Evolutionary conservation across 2,113 vertebrate species (phyloP), one percentile per base, ranked within the genome.

Genomic region (Girardinichthys multiradiatus): DNA sequence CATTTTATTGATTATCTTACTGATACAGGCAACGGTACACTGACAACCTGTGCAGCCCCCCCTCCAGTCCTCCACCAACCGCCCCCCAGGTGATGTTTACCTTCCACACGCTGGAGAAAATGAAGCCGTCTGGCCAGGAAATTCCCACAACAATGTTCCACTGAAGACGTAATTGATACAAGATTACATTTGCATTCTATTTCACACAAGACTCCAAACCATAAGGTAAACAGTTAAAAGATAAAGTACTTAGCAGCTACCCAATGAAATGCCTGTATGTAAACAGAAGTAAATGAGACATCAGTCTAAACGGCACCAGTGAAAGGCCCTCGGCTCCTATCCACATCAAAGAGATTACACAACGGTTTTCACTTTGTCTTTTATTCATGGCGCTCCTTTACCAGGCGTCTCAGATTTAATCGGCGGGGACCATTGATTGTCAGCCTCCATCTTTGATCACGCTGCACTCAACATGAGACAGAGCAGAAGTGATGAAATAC

Each of bases 341-440:
- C 77, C 77, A 42, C 70, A 78, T 84, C 70, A 80, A 24, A 72
- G 39, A 0, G n/a, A 80, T 82, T 70, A 66, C 26, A 7, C 30
- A 64, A 72, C 7, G 48, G 42, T 65, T 80, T 86, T 71, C 42
- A 57, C 71, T 70, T 76, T 58, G 71, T 77, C 74, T 83, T 87
- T 76, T 67, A 74, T 83, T 87, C 62, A 80, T 84, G 72, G 69
- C 6, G 39, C 48, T 35, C 60, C 65, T 66, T 77, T 29, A 57
- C 66, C 60, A 64, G 70, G 65, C 70, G 63, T 72, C 68, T 57
- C 67, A 86, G 65, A 37, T 79, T 82, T 57, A 70, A 87, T 81
- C 28, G 74, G 71, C 54, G 64, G 74, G 59, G 79, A 79, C 72
- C 72, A 77, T 17, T n/a, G 21, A 54, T 24, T 54, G 48, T n/a